Base-by-base conservation (phyloP, 2,888 invertebrate genomes). In the Heliconius hortense region DNA sequence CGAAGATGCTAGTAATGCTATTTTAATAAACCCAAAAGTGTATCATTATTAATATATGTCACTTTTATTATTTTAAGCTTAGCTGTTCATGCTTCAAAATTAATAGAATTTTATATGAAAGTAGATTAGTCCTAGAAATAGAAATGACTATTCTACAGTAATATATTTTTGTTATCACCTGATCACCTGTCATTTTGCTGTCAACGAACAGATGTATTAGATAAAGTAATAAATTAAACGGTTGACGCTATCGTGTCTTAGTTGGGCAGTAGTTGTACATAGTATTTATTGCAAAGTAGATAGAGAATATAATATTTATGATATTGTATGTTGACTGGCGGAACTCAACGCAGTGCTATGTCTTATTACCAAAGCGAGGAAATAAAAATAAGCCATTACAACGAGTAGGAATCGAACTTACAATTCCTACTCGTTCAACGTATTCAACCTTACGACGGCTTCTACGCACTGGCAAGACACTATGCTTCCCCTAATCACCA, bases 21-120 rank as follows among this genome's bases (percentile, higher is more conserved):
- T 15, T 43, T 43, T 43, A 43, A 43, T 43, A 43, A 56, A 59
- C 4, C 13, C 13, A 26, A 24, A 24, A 24, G 21, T 31, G 31
- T 31, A 24, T 39, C 15, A 39, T 43, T 3, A 66, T 39, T 39
- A 4, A 66, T 39, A 39, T 3, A 64, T 35, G 31, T 66, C 5
- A 21, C 64, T 66, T 64, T n/a, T 64, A 13, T 39, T 39, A 35
- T 39, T 13, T 64, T 39, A 43, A 39, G 13, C 15, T 66, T 15
- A 66, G 8, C 7, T 15, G 8, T 24, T 15, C 66, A 66, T 43
- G 60, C 43, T n/a, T 21, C 59, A n/a, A 35, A 67, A 56, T 53
- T 69, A 69, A 69, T 69, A 35, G 69, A 69, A 69, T 69, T 56
- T 56, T 56, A 56, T 69, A 69, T 69, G 69, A 69, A 69, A 69